Evolutionary conservation across 2,888 invertebrate genomes (phyloP).

Genomic region (Apodemia mormo): DNA sequence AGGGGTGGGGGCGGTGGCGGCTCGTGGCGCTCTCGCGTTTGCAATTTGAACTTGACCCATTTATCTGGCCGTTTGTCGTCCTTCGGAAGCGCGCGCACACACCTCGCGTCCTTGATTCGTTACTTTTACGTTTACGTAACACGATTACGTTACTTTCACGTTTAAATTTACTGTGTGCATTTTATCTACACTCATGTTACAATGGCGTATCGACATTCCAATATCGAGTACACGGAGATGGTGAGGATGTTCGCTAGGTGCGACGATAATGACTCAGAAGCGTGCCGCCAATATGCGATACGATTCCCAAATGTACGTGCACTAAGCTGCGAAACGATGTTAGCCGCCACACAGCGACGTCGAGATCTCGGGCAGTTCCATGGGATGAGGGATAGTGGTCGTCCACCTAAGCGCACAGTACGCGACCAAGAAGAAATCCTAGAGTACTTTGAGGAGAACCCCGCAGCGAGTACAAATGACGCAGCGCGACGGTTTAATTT

Average conservation of each 20-base stretch:
- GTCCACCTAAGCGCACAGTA: constrained; percentile 1
- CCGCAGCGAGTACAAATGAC: constrained; percentile 20
- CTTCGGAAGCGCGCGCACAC: too few species aligned
- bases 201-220: background rate
- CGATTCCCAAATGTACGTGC: constrained; percentile 4
- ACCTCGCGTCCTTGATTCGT: too few species aligned
- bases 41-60: too few species aligned
- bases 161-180: too few species aligned
- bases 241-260: background rate
- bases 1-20: too few species aligned
- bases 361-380: too few species aligned
- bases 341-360: background rate
- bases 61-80: too few species aligned
- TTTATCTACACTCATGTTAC: too few species aligned
- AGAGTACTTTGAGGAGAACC: constrained; percentile 9
- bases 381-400: constrained; percentile 3
- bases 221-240: background rate
- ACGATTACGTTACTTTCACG: too few species aligned
- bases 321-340: constrained; percentile 15
- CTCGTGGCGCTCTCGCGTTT: too few species aligned
- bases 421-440: background rate
- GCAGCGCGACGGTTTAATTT: constrained; percentile 22
- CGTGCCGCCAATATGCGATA: too few species aligned
- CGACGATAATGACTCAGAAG: background rate
- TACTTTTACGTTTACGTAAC: too few species aligned